Evolutionary conservation across 2,888 invertebrate species (phyloP), one percentile per base, ranked within the genome.

Genomic region (Cacoxenus indagator): DNA sequence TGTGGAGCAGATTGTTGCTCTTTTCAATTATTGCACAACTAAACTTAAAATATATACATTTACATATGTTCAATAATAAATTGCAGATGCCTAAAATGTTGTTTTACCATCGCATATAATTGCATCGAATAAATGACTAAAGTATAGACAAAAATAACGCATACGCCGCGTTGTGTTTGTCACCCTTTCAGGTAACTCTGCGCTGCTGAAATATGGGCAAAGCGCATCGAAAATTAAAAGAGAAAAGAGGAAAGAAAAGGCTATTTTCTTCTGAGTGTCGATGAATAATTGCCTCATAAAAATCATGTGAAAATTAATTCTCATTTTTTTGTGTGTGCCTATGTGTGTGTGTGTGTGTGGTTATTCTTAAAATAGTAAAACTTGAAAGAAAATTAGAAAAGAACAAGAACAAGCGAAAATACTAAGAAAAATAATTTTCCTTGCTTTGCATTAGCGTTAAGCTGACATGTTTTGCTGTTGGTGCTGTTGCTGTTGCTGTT

Each of bases 261-360:
- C n/a, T n/a, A n/a, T n/a, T 8, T 1, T 37, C 14, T 5, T 37
- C 17, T 57, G 71, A 70, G 81, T 81, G 83, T 81, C 81, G 81
- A 81, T 81, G 81, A 81, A 83, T 81, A 81, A 81, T 81, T 81
- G 81, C 78, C 83, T 83, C 83, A 83, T 81, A 79, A 83, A 81
- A 83, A 81, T 81, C 75, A 81, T 81, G 83, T 78, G 83, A 75
- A 81, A 82, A 83, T 81, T 83, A 83, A 79, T 79, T 83, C 81
- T 83, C 77, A 78, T 71, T 74, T 78, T 70, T 78, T 76, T 76
- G 62, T 27, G 1, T 37, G 37, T 37, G 37, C 4, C 9, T 37
- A 14, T 37, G 37, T 5, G 37, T 37, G 2, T 37, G 37, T 64
- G 65, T 55, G 59, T 51, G 24, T 31, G n/a, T 17, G 64, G 48